A percentile compares a stretch with the other conserved stretches of the same genome.
phyloP scores from a whole-genome alignment of 2,888 invertebrate genomes.

The Dryococelus australis region DNA sequence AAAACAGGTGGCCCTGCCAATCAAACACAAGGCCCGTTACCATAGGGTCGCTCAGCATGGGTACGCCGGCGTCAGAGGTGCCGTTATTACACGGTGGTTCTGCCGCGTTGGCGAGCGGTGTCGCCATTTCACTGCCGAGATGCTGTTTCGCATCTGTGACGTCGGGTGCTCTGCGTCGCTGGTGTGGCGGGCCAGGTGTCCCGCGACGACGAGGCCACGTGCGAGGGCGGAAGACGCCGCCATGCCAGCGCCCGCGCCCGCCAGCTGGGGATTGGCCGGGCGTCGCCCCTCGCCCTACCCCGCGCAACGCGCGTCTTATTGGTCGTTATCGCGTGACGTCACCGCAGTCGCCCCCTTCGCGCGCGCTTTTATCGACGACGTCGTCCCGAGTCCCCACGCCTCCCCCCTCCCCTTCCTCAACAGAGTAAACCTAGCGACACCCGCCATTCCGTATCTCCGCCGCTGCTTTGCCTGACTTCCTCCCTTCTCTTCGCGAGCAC shows the following conservation, averaged over 20 bases:
- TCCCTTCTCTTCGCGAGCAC: neutral
- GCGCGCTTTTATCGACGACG: conserved; percentile 9
- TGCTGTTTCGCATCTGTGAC: too few species aligned
- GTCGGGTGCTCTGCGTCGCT: too few species aligned
- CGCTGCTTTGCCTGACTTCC: neutral
- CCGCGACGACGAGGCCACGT: too few species aligned
- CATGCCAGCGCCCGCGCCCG: neutral
- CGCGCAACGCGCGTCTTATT: conserved; percentile 36
- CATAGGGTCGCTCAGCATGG: too few species aligned
- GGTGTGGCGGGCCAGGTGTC: too few species aligned
- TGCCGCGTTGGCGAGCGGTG: too few species aligned
- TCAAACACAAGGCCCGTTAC: too few species aligned
- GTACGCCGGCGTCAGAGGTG: too few species aligned
- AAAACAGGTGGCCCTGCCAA: too few species aligned
- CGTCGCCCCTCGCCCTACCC: conserved; percentile 31
- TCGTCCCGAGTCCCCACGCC: neutral
- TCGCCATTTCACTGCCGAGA: too few species aligned
- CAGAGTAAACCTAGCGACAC: neutral
- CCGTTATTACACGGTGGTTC: too few species aligned
- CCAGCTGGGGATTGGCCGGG: neutral
- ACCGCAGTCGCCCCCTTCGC: conserved; percentile 24
- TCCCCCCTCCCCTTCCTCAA: neutral
- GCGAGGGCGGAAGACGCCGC: neutral
- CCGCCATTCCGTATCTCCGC: neutral
- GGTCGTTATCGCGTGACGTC: conserved; percentile 40